A percentile compares a stretch with the other conserved stretches of the same genome.
Conservation (phyloP, 2,888 invertebrate species). For the Hetaerina titia region DNA sequence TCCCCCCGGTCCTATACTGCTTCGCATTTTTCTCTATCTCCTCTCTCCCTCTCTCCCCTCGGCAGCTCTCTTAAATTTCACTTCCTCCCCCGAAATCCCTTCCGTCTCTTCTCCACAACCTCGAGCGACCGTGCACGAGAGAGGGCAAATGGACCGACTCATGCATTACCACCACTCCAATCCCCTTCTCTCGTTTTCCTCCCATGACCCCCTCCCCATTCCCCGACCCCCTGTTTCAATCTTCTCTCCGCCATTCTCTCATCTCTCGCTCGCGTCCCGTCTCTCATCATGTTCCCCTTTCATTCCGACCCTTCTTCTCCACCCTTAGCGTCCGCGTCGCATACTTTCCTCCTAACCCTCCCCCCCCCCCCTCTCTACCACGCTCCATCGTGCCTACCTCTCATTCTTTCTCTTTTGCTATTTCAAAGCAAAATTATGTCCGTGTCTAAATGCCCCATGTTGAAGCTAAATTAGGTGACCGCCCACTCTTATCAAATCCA, state of each 20-base stretch:
- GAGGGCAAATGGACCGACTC: slow-evolving; percentile 23
- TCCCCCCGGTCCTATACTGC: background rate
- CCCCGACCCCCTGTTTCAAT: background rate
- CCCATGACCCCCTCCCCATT: background rate
- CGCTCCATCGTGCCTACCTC: background rate
- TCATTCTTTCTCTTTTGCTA: background rate
- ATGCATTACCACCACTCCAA: background rate
- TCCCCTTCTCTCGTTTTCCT: background rate
- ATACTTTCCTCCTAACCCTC: background rate
- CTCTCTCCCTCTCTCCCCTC: background rate
- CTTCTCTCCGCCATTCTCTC: background rate
- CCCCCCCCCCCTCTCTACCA: background rate
- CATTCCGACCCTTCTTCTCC: background rate
- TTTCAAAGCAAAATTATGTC: background rate
- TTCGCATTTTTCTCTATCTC: background rate
- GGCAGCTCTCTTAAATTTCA: background rate
- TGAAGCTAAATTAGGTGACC: background rate
- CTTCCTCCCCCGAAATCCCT: background rate
- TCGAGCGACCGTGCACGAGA: background rate
- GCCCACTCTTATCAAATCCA: background rate
- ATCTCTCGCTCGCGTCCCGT: background rate
- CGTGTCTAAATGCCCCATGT: background rate
- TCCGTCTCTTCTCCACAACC: background rate
- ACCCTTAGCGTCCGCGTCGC: background rate
- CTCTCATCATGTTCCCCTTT: background rate